These are phyloP conservation scores for Mesocentrotus franciscanus DNA, from an alignment of 53 echinoderm and acorn worm species.

Conservation along the genomic window DNA sequence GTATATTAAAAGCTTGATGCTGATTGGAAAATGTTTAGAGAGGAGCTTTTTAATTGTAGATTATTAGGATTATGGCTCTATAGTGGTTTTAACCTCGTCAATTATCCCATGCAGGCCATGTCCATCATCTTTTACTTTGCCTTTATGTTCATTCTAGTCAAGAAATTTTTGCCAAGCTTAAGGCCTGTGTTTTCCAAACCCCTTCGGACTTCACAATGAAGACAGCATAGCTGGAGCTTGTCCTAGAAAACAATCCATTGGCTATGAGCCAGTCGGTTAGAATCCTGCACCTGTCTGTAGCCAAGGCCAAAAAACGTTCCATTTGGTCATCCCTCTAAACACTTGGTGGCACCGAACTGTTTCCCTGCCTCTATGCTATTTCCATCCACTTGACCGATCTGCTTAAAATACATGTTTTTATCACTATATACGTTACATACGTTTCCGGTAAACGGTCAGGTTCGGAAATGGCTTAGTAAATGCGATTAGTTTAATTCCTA, in stretches of 20 bases:
- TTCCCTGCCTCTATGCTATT: not conserved
- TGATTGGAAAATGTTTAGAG: not conserved
- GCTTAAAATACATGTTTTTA: not conserved
- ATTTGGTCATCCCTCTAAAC: not conserved
- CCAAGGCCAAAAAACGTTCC: not conserved
- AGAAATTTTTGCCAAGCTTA: not conserved
- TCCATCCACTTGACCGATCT: not conserved
- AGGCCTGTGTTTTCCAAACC: not conserved
- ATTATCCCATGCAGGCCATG: not conserved
- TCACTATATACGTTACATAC: not conserved
- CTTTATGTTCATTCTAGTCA: not conserved
- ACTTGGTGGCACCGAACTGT: not conserved
- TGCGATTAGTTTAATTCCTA: not conserved
- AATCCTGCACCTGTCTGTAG: not conserved
- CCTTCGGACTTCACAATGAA: not conserved
- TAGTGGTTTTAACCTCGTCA: not conserved
- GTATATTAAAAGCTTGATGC: not conserved
- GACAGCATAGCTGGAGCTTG: not conserved
- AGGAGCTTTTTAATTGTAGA: not conserved
- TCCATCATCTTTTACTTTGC: not conserved
- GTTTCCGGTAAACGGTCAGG: not conserved
- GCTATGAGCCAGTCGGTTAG: not conserved
- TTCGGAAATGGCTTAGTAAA: not conserved
- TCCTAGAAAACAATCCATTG: not conserved
- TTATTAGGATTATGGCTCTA: not conserved